Evolutionary conservation across 2,888 invertebrate species (phyloP).

Genomic region (Leptopterna dolabrata): DNA sequence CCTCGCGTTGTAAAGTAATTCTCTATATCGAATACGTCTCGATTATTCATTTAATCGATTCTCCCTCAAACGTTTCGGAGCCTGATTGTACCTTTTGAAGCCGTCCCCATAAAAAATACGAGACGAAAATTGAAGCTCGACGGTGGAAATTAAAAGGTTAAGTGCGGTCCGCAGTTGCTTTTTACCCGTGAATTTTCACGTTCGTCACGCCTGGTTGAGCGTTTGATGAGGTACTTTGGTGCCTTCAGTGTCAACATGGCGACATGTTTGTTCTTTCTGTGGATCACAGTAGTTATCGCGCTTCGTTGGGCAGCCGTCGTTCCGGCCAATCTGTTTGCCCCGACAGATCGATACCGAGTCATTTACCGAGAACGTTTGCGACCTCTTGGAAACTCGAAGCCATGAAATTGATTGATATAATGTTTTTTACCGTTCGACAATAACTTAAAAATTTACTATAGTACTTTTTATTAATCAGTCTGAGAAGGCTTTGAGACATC

Average conservation of each 20-base stretch:
- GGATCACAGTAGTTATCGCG: neutral
- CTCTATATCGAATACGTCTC: neutral
- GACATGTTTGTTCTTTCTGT: neutral
- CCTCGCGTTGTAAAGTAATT: neutral
- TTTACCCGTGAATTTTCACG: neutral
- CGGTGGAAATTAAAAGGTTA: neutral
- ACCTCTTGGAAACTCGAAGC: too few species aligned
- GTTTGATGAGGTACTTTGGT: neutral
- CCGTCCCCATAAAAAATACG: neutral
- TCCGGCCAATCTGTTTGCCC: neutral
- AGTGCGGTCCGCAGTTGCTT: neutral
- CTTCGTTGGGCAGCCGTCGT: neutral
- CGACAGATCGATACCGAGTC: neutral
- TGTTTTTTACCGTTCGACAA: too few species aligned
- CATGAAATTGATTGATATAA: neutral
- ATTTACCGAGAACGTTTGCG: neutral
- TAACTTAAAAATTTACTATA: too few species aligned
- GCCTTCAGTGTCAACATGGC: neutral
- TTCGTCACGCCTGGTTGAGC: neutral
- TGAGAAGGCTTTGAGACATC: too few species aligned
- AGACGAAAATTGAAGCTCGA: neutral
- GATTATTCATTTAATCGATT: slow-evolving; percentile 8
- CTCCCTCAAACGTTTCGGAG: neutral
- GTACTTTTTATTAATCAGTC: too few species aligned
- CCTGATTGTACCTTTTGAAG: neutral